Base-by-base conservation (phyloP, 2,888 invertebrate species). In the Ophion ellenae region DNA sequence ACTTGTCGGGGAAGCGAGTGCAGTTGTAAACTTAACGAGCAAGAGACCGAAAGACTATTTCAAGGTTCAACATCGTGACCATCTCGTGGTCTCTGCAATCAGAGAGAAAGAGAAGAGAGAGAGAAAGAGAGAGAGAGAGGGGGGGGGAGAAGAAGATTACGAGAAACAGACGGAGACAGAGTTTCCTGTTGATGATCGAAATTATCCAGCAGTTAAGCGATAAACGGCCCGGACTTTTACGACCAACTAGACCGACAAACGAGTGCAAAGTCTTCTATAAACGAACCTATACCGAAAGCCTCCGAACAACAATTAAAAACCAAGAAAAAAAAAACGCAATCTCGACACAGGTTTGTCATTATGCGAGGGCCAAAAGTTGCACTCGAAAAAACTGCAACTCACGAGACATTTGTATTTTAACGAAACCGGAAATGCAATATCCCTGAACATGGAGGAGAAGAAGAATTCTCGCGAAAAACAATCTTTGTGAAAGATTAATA, bases 1-100 rank as follows among this genome's bases (percentile, higher is more conserved):
- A 32, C 63, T 14, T 69, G 63, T 57, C 61, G 64, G 73, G 74
- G 69, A 64, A 64, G 9, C 67, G 67, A 74, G 45, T 32, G 40
- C 45, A 77, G 73, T 32, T 77, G 76, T 81, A 81, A 80, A 83
- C 67, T 80, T 86, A 81, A 83, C 80, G 85, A 86, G 85, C 80
- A 73, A 67, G 63, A 71, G 61, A 85, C 69, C 75, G 69, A 77
- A 69, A 83, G 85, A 86, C 77, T 86, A 86, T 81, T 86, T 83
- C 80, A 83, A 77, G 85, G 83, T 63, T 85, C 77, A 67, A 77
- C 85, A 61, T 45, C 57, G 61, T 79, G 83, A 81, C 24, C 77
- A 81, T 61, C 28, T 63, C 66, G 71, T 66, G 47, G 47, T 61
- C 70, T 67, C 32, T 64, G 63, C 69, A 77, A 77, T 61, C 77